Conservation (phyloP, 1,140 invertebrate species). For the Dolichoris vasculosae region DNA sequence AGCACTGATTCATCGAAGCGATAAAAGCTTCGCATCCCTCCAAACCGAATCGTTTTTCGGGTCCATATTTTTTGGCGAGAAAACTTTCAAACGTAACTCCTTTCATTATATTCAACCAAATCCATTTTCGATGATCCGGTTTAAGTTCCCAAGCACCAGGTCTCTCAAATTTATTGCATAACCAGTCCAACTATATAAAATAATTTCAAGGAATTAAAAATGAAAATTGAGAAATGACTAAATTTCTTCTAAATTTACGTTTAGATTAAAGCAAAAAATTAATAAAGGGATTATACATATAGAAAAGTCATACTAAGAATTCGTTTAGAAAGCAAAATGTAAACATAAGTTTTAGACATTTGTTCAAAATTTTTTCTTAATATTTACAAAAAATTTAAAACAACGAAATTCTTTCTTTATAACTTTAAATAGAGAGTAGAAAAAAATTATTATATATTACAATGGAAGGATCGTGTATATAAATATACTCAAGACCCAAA, state of each 20-base stretch:
- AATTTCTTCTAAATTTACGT: too few relatives aligned
- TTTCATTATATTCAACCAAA: constrained; percentile 83
- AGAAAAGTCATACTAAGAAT: too few relatives aligned
- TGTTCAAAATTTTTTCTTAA: too few relatives aligned
- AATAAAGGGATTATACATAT: too few relatives aligned
- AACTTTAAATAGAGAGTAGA: background rate
- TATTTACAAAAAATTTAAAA: background rate
- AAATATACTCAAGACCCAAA: constrained; percentile 92
- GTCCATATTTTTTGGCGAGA: constrained; percentile 90
- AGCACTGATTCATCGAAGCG: constrained; percentile 89
- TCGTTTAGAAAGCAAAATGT: too few relatives aligned
- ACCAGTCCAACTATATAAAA: constrained; percentile 88
- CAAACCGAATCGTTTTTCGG: constrained; percentile 93
- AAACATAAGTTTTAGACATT: too few relatives aligned
- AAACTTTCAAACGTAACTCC: constrained; percentile 90
- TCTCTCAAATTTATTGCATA: constrained; percentile 85
- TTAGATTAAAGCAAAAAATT: too few relatives aligned
- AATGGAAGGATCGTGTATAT: constrained; percentile 83
- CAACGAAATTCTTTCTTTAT: too few relatives aligned
- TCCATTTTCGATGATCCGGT: constrained; percentile 81
- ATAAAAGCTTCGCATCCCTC: constrained; percentile 95
- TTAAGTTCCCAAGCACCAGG: constrained; percentile 82
- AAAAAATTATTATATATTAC: background rate
- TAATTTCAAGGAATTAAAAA: too few relatives aligned
- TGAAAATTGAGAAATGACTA: too few relatives aligned